These are phyloP conservation scores for Helicoverpa assulta DNA, from an alignment of 2,888 invertebrate genomes.

Conservation along the genomic window DNA sequence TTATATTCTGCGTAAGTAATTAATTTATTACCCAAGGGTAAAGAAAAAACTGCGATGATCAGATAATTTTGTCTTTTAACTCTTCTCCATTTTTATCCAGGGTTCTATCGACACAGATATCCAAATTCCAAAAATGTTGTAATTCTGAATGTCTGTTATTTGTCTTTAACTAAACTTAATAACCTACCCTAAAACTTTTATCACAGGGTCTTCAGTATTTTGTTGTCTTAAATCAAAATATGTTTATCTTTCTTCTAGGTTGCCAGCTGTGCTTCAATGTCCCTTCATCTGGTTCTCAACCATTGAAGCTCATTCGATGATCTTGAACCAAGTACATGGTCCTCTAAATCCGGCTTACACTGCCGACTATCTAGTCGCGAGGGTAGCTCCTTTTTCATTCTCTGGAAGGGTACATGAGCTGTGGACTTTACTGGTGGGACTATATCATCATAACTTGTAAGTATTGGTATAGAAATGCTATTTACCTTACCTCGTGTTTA, in stretches of 20 bases:
- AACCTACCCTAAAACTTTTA: too few species aligned
- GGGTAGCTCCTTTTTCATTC: slow-evolving; percentile 68
- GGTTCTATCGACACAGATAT: too few species aligned
- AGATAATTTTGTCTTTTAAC: too few species aligned
- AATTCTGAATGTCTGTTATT: too few species aligned
- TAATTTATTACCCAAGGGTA: not conserved
- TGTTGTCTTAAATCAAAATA: too few species aligned
- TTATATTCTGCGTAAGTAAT: slow-evolving; percentile 68
- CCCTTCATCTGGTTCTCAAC: slow-evolving; percentile 75
- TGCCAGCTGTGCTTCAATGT: slow-evolving; percentile 69
- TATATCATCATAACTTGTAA: slow-evolving; percentile 27
- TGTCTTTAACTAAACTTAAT: too few species aligned
- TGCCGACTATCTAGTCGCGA: slow-evolving; percentile 40
- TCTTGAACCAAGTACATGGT: slow-evolving; percentile 65
- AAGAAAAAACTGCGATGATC: too few species aligned
- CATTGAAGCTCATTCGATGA: slow-evolving; percentile 66
- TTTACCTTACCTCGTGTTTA: not conserved
- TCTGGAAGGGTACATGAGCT: slow-evolving; percentile 53
- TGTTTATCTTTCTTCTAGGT: slow-evolving; percentile 54
- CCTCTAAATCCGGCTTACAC: slow-evolving; percentile 66
- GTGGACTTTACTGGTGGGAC: slow-evolving; percentile 17
- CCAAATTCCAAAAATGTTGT: too few species aligned
- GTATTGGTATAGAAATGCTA: slow-evolving; percentile 13
- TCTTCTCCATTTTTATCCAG: too few species aligned
- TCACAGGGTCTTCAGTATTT: too few species aligned